A percentile compares a stretch with the other conserved stretches of the same genome.
Evolutionary conservation across 2,113 vertebrate species (phyloP).

Genomic region (Prochilodus magdalenae): DNA sequence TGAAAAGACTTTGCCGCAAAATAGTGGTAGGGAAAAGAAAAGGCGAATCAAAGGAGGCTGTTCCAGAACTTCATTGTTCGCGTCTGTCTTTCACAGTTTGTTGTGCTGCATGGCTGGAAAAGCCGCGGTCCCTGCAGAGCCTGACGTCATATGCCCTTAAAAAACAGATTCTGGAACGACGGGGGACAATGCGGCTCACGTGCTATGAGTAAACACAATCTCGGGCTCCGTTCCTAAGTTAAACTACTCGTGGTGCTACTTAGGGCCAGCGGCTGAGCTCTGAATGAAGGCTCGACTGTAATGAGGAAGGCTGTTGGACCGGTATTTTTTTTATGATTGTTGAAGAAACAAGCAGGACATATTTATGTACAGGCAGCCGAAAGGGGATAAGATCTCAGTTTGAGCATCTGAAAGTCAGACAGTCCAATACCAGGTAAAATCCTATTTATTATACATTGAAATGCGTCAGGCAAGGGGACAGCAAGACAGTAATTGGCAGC

Average conservation of each 20-base stretch:
- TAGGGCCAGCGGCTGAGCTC: neutral
- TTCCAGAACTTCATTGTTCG: constrained; percentile 37
- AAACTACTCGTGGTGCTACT: constrained; percentile 19
- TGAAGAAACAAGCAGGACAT: constrained; percentile 9
- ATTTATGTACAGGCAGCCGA: constrained; percentile 7
- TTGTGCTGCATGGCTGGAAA: constrained; percentile 32
- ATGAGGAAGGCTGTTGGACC: constrained; percentile 16
- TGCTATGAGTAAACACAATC: constrained; percentile 32
- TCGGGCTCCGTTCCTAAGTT: constrained; percentile 26
- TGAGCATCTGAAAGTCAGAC: neutral
- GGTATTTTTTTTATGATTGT: constrained; percentile 1
- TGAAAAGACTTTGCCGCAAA: neutral
- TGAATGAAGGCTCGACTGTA: neutral
- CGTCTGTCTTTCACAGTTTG: constrained; percentile 20
- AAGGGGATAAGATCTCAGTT: neutral
- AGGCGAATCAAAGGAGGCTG: neutral
- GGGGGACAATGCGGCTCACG: neutral
- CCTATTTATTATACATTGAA: neutral
- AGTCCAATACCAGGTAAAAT: constrained; percentile 8
- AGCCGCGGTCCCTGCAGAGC: constrained; percentile 23
- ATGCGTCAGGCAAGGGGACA: neutral
- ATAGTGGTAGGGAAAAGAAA: neutral
- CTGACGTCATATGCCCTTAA: constrained; percentile 34
- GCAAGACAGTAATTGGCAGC: no score
- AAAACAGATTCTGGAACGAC: constrained; percentile 24